Base-by-base conservation (phyloP, 2,888 invertebrate species). In the Cancer borealis region DNA sequence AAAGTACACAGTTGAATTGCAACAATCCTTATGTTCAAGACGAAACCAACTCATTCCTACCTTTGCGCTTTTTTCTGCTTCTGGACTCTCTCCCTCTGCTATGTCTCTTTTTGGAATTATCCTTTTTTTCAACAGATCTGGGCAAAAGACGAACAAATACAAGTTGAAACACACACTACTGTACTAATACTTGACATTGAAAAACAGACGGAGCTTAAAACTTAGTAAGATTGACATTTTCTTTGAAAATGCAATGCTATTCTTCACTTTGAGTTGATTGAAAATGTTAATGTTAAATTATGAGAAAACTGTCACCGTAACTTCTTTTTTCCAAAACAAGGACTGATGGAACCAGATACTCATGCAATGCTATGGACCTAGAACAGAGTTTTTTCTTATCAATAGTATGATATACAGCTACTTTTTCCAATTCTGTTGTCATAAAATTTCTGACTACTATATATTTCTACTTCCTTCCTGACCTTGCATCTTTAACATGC, bases 101-200 rank as follows among this genome's bases (percentile, higher is more conserved):
- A 14, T 66, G 66, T 39, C 84, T 91, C 45, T 93, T 93, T 54
- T 93, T 93, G n/a, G 47, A 39, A n/a, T 79, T 79, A 10, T 93
- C 93, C 93, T 93, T 93, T 47, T 93, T 93, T 73, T 93, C 90
- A 91, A 5, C 30, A 49, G 91, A 84, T 84, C 93, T 93, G 54
- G n/a, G 49, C 47, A 90, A 73, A 8, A 89, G 54, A 17, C 45
- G 54, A 49, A 17, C 91, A 30, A 46, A 84, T 47, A 91, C 17
- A 84, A 92, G 73, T 47, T 26, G n/a, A 46, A 49, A 88, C 8
- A 6, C 8, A 6, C 14, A 45, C 10, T 8, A 87, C 54, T 12
- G 54, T 30, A 26, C 30, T 39, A 84, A 39, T 84, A 12, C 39
- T 14, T 84, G 39, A 84, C 3, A 39, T 30, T 14, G 17, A 17